Evolutionary conservation across 1,140 invertebrate genomes (phyloP).

Genomic region (Cardiocondyla obscurior): DNA sequence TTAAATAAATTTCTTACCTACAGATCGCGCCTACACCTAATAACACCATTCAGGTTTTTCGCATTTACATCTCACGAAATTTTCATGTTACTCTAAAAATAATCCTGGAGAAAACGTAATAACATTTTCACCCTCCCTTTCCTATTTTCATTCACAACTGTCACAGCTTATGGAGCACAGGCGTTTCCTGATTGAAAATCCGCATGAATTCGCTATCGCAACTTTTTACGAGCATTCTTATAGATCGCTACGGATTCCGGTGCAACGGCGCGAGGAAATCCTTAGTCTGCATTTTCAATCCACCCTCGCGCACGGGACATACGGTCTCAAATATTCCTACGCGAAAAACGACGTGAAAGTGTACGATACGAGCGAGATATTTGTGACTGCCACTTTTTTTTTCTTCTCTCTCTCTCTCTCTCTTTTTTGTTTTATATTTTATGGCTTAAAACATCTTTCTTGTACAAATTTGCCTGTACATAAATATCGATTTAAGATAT

Average conservation of each 20-base stretch:
- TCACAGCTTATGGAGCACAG: not conserved
- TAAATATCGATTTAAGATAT: not conserved
- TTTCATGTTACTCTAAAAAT: not conserved
- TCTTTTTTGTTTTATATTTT: conserved; percentile 28
- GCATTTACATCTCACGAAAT: not conserved
- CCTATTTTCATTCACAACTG: not conserved
- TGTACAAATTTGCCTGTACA: not conserved
- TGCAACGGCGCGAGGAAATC: conserved; percentile 35
- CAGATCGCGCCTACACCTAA: not conserved
- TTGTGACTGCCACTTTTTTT: not conserved
- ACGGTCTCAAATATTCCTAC: conserved; percentile 33
- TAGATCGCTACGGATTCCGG: conserved; percentile 38
- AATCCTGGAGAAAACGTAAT: not conserved
- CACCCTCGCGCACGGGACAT: not conserved
- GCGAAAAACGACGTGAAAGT: conserved; percentile 14
- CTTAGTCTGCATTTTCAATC: conserved; percentile 45
- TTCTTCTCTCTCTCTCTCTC: no score
- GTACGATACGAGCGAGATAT: not conserved
- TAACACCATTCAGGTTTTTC: not conserved
- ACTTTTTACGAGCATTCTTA: conserved; percentile 28
- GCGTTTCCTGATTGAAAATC: conserved; percentile 23
- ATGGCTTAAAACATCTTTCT: not conserved
- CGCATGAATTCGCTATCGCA: conserved; percentile 32
- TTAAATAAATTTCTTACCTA: not conserved
- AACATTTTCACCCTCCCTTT: not conserved